Evolutionary conservation across 1,140 invertebrate species (phyloP).

Genomic region (Megalopta genalis): DNA sequence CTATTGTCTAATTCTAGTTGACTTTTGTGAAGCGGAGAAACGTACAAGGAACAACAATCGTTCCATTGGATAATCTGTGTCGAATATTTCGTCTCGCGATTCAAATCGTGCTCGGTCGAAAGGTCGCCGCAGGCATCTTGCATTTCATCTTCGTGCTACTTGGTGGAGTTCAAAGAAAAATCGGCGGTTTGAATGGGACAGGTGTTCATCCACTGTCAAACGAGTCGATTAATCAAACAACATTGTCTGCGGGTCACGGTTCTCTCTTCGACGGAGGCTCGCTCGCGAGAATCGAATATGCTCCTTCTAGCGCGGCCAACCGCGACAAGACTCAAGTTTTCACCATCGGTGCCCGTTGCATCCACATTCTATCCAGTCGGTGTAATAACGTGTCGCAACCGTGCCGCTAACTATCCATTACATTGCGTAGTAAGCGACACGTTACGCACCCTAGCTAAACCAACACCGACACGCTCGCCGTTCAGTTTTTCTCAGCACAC

Average conservation of each 20-base stretch:
- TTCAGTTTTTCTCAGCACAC: no score
- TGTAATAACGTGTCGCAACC: constrained; percentile 53
- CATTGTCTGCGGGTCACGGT: background rate
- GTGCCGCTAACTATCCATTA: constrained; percentile 48
- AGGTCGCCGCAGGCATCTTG: no score
- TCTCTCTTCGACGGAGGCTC: background rate
- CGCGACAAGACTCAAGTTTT: constrained; percentile 34
- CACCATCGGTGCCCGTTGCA: constrained; percentile 26
- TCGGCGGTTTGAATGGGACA: background rate
- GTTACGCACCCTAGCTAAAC: constrained; percentile 15
- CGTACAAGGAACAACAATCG: no score
- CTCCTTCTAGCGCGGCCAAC: background rate
- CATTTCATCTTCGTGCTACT: no score
- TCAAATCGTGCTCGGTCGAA: no score
- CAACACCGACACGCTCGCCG: background rate
- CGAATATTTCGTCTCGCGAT: no score
- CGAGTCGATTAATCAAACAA: background rate
- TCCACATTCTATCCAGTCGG: constrained; percentile 30
- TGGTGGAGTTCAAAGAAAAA: no score
- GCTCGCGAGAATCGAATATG: background rate
- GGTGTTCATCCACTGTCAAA: background rate
- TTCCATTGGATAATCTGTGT: no score
- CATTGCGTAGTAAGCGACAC: constrained; percentile 40
- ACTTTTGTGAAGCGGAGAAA: no score
- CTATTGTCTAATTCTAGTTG: no score